Percentiles rank a stretch among this genome's conserved stretches.
Conservation (phyloP, 1,140 invertebrate genomes). For the Grapholita molesta region DNA sequence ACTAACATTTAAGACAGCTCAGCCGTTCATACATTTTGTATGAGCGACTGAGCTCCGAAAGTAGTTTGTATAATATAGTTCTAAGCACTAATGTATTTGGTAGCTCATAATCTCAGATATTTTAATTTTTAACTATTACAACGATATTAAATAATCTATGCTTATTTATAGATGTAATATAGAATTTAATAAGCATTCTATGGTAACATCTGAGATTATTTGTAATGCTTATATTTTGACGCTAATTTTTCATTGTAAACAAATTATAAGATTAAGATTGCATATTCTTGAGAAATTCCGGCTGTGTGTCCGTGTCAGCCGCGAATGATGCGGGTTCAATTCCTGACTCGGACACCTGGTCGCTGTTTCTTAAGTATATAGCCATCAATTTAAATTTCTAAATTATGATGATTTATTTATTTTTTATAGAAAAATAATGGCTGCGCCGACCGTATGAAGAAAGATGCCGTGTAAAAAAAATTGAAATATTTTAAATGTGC, state of each 20-base stretch:
- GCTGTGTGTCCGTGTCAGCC: no score
- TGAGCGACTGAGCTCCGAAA: neutral
- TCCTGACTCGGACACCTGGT: no score
- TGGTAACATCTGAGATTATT: conserved; percentile 2
- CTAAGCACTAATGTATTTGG: neutral
- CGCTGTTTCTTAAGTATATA: no score
- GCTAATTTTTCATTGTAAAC: conserved; percentile 21
- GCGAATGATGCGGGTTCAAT: no score
- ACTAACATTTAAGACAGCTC: neutral
- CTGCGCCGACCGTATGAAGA: conserved; percentile 31
- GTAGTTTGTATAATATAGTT: neutral
- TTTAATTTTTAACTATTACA: neutral
- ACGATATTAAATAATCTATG: neutral
- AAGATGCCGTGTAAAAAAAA: conserved; percentile 15
- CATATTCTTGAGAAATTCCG: no score
- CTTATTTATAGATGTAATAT: neutral
- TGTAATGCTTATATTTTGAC: neutral
- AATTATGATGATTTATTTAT: conserved; percentile 26
- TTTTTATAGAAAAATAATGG: conserved; percentile 39
- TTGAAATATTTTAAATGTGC: conserved; percentile 25
- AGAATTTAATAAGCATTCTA: neutral
- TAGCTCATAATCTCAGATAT: conserved; percentile 7
- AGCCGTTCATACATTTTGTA: neutral
- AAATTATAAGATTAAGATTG: no score
- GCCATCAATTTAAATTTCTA: no score